Base-by-base conservation (phyloP, 2,113 vertebrate species). In the Platichthys flesus region DNA sequence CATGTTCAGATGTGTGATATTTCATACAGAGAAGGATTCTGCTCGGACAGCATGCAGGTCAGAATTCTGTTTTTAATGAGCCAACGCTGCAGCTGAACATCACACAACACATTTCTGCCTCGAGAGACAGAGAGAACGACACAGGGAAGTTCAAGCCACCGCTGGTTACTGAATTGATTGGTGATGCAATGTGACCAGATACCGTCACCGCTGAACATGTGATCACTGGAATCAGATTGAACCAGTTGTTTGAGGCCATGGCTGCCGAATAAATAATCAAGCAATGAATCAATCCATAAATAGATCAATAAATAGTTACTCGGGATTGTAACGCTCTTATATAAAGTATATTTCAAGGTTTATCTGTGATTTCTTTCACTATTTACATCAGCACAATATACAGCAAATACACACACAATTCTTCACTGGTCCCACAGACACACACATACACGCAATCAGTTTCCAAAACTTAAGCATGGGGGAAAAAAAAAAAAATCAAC, bases 331-430 rank as follows among this genome's bases (percentile, higher is more conserved):
- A 88, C 71, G 87, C 82, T 92, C 83, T 87, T 70, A 83, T 88
- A 81, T 86, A 87, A 88, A 84, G 63, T 24, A 82, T 83, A 88
- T n/a, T 76, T 83, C 66, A 82, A 88, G 83, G 76, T 89, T 82
- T 61, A 82, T 82, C 78, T 85, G 78, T 79, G 78, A 83, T 71
- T 82, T 86, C 60, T 88, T 83, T 68, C 74, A 86, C 42, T 89
- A 91, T 91, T 90, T 93, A 90, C 88, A 88, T 76, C 54, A 88
- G 67, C 78, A 87, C 85, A 55, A 89, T 73, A 83, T 72, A 78
- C 26, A 83, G 49, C 54, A 21, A 51, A 18, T 23, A 45, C 62
- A 15, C 42, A 37, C 18, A 49, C 40, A 59, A 13, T 5, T 51
- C 54, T 49, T 67, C 70, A 74, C 18, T 31, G 40, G 35, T 74